Evolutionary conservation across 2,797 vertebrate genomes (phyloP).

Genomic region (Sebastes kiyomatsui): DNA sequence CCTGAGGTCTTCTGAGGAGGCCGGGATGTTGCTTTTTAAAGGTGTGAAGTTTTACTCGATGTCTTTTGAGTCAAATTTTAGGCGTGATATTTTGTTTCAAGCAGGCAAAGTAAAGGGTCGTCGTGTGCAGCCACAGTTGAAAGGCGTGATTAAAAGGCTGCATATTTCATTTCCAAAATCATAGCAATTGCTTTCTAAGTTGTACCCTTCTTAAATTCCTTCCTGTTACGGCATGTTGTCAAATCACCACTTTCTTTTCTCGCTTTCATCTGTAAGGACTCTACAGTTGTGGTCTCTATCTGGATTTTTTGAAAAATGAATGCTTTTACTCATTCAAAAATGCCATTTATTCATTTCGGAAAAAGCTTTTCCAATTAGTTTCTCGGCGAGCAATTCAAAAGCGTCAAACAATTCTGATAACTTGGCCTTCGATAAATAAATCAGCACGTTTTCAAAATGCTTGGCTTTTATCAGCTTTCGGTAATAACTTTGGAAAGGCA

Average conservation of each 20-base stretch:
- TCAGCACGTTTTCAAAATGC: neutral
- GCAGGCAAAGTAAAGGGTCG: neutral
- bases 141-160: conserved; percentile 40
- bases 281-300: conserved; percentile 26
- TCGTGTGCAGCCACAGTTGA: conserved; percentile 16
- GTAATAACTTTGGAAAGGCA: conserved; percentile 12
- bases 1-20: conserved; percentile 5
- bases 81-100: neutral
- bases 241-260: conserved; percentile 37
- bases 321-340: neutral
- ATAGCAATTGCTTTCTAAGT: conserved; percentile 56
- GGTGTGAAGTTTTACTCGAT: conserved; percentile 1
- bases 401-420: conserved; percentile 6
- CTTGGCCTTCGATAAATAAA: neutral
- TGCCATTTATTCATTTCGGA: neutral
- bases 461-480: conserved; percentile 15
- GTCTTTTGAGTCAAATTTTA: neutral
- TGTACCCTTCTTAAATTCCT: conserved; percentile 40
- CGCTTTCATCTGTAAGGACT: conserved; percentile 39
- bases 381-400: neutral
- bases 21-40: neutral
- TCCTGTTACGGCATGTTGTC: conserved; percentile 69
- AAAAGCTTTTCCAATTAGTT: conserved; percentile 29
- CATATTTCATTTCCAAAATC: conserved; percentile 67
- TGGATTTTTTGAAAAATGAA: neutral